Evolutionary conservation across 2,113 vertebrate species (phyloP).

Genomic region (Setophaga kirtlandii): DNA sequence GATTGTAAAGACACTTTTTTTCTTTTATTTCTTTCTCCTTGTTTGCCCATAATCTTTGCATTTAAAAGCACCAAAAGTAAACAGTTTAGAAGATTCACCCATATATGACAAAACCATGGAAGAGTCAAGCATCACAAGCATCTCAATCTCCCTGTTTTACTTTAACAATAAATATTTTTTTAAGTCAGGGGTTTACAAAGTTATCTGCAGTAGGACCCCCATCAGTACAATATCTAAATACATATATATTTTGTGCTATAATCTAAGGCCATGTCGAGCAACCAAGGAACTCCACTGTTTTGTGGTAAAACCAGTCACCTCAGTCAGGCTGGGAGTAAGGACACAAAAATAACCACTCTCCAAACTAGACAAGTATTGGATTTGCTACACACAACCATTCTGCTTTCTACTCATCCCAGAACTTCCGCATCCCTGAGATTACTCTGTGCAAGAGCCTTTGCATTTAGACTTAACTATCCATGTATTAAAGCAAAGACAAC

Average conservation of each 20-base stretch:
- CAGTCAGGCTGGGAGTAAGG: background rate
- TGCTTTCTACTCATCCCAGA: background rate
- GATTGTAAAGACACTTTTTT: background rate
- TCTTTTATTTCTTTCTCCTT: background rate
- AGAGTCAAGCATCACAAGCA: background rate
- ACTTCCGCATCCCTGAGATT: background rate
- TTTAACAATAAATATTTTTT: background rate
- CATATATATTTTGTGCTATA: background rate
- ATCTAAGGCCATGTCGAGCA: background rate
- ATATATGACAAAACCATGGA: background rate
- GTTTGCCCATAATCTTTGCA: background rate
- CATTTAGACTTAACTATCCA: constrained; percentile 18
- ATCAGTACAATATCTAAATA: background rate
- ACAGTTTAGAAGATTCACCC: background rate
- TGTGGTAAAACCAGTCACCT: background rate
- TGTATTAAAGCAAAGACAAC: constrained; percentile 45
- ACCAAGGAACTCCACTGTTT: background rate
- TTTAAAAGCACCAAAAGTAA: background rate
- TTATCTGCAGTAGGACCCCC: background rate
- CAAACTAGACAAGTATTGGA: rapidly evolving
- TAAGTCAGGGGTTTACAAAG: background rate
- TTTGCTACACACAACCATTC: background rate
- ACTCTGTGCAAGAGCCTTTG: background rate
- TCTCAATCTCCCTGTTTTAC: background rate
- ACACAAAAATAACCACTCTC: background rate